Evolutionary conservation across 2,888 invertebrate genomes (phyloP).

Genomic region (Byasa hedistus): DNA sequence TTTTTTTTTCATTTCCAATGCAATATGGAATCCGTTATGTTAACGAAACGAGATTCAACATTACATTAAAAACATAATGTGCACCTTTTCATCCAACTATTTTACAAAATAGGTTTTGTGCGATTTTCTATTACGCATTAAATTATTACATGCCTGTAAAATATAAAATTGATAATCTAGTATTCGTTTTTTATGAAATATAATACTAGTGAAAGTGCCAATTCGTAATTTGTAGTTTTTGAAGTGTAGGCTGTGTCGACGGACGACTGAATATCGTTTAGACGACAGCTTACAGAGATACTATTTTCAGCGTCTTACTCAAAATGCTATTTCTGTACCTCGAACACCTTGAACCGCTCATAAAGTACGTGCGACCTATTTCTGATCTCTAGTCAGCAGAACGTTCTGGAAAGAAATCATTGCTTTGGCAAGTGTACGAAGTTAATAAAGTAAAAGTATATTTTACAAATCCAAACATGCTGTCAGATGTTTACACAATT

Average conservation of each 20-base stretch:
- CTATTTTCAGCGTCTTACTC: slow-evolving; percentile 67
- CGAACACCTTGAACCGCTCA: slow-evolving; percentile 68
- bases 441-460: neutral
- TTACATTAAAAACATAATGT: too few relatives aligned
- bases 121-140: too few relatives aligned
- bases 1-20: too few relatives aligned
- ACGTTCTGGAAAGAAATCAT: slow-evolving; percentile 48
- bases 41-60: too few relatives aligned
- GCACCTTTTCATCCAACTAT: too few relatives aligned
- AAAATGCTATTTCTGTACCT: slow-evolving; percentile 60
- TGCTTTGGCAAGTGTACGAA: slow-evolving; percentile 28
- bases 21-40: too few relatives aligned
- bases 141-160: too few relatives aligned
- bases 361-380: slow-evolving; percentile 61
- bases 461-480: neutral
- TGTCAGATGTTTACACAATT: too few relatives aligned
- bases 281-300: slow-evolving; percentile 51
- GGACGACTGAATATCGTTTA: slow-evolving; percentile 39
- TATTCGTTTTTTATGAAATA: neutral
- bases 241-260: slow-evolving; percentile 35
- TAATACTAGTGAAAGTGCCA: neutral
- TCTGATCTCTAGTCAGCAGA: slow-evolving; percentile 52
- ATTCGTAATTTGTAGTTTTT: neutral
- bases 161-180: too few relatives aligned
- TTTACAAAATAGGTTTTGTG: too few relatives aligned